These are phyloP conservation scores for Parotocinclus haroldoi DNA, from an alignment of 2,797 vertebrate genomes.

Conservation along the genomic window DNA sequence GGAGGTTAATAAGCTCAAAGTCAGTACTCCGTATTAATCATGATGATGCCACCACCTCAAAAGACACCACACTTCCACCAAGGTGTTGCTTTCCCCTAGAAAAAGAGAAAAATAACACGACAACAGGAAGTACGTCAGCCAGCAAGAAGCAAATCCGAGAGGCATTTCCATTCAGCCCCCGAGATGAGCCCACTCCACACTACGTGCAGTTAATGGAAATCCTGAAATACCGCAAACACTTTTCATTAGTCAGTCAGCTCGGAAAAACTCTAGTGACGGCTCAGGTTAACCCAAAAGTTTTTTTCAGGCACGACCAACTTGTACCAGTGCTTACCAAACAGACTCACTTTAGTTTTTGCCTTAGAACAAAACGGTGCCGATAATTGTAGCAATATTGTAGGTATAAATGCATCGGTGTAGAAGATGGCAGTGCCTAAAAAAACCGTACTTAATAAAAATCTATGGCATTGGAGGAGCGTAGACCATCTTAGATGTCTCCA, in stretches of 20 bases:
- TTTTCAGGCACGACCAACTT: too few species aligned
- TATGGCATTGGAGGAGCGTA: slow-evolving; percentile 1
- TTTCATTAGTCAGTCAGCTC: background rate
- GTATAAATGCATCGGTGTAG: too few species aligned
- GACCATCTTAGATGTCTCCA: slow-evolving; percentile 16
- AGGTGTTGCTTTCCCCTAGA: background rate
- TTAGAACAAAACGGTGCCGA: too few species aligned
- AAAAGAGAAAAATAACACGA: background rate
- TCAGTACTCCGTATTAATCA: background rate
- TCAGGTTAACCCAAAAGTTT: slow-evolving; percentile 11
- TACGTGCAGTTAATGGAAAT: slow-evolving; percentile 45
- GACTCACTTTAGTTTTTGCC: too few species aligned
- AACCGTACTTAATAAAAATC: background rate
- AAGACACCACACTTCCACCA: slow-evolving; percentile 7
- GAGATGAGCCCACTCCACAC: slow-evolving; percentile 22
- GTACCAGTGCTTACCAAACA: too few species aligned
- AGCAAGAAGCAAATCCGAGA: background rate
- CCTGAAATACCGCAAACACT: slow-evolving; percentile 2
- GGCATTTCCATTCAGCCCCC: slow-evolving; percentile 2
- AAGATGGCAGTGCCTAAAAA: background rate
- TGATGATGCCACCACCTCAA: slow-evolving; percentile 10
- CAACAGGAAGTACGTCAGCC: background rate
- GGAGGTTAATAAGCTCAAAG: background rate
- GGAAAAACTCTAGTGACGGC: background rate
- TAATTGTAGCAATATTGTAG: too few species aligned